phyloP scores from a whole-genome alignment of 2,888 invertebrate genomes.

The Eupithecia vulgata region DNA sequence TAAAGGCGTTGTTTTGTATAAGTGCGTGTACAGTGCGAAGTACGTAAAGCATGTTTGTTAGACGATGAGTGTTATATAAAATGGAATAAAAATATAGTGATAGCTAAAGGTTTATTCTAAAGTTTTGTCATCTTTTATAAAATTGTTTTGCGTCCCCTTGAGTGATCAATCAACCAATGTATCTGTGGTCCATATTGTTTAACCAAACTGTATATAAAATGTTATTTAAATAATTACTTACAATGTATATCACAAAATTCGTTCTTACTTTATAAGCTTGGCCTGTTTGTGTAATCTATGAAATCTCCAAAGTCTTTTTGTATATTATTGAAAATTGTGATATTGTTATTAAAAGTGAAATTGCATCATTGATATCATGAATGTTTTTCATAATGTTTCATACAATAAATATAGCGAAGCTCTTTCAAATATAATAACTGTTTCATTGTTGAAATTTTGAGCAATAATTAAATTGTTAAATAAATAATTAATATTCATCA shows the following conservation, averaged over 20 bases:
- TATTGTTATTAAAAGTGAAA: constrained; percentile 80
- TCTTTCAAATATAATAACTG: constrained; percentile 27
- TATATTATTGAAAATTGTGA: constrained; percentile 84
- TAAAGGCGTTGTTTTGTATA: constrained; percentile 59
- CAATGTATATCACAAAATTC: constrained; percentile 69
- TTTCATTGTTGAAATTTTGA: constrained; percentile 33
- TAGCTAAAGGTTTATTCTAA: constrained; percentile 65
- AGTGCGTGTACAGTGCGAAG: constrained; percentile 69
- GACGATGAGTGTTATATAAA: constrained; percentile 74
- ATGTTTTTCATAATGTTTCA: constrained; percentile 52
- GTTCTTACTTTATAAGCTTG: constrained; percentile 78
- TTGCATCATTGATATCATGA: constrained; percentile 68
- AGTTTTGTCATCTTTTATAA: constrained; percentile 67
- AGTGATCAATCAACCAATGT: constrained; percentile 64
- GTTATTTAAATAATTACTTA: constrained; percentile 56
- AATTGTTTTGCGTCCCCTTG: constrained; percentile 65
- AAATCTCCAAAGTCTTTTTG: constrained; percentile 78
- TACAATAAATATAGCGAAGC: constrained; percentile 24
- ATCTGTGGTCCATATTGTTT: constrained; percentile 62
- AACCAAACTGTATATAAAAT: constrained; percentile 53
- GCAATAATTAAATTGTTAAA: constrained; percentile 34
- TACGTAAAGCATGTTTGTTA: constrained; percentile 70
- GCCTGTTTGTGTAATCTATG: constrained; percentile 77
- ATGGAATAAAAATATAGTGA: constrained; percentile 62
- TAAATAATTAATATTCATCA: constrained; percentile 18